Conservation (phyloP, 2,888 invertebrate species). For the Dicycla oo region DNA sequence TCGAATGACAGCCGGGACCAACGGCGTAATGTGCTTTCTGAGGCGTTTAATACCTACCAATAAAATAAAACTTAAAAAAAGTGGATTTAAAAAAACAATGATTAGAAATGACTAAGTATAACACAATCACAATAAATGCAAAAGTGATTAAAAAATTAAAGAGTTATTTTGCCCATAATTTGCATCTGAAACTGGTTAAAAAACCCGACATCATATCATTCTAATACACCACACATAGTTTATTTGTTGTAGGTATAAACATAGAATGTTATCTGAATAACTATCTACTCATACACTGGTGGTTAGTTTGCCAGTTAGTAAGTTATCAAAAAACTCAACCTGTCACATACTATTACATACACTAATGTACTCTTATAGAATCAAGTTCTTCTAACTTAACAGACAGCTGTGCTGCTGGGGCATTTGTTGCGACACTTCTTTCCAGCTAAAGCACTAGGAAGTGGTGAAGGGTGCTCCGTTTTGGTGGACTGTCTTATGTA, state of each 20-base stretch:
- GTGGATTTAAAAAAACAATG: neutral
- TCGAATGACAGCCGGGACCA: too few relatives aligned
- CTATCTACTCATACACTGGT: neutral
- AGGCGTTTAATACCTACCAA: neutral
- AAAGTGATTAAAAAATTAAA: neutral
- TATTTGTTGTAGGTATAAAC: neutral
- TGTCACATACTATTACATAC: too few relatives aligned
- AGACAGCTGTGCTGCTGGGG: too few relatives aligned
- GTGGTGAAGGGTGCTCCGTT: too few relatives aligned
- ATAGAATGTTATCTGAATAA: neutral
- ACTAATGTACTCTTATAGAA: too few relatives aligned
- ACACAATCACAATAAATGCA: neutral
- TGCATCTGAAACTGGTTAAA: neutral
- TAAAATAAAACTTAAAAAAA: neutral
- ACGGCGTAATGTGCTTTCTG: too few relatives aligned
- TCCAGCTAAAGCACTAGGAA: neutral
- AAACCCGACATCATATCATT: neutral
- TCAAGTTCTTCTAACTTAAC: neutral
- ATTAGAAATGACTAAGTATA: neutral
- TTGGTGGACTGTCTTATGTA: too few relatives aligned
- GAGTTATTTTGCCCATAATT: neutral
- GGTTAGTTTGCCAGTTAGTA: too few relatives aligned
- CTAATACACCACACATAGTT: neutral
- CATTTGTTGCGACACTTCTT: too few relatives aligned
- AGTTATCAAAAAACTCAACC: neutral